A percentile compares a stretch with the other conserved stretches of the same genome.
phyloP scores from a whole-genome alignment of 2,888 invertebrate genomes.

The Acleris sparsana region DNA sequence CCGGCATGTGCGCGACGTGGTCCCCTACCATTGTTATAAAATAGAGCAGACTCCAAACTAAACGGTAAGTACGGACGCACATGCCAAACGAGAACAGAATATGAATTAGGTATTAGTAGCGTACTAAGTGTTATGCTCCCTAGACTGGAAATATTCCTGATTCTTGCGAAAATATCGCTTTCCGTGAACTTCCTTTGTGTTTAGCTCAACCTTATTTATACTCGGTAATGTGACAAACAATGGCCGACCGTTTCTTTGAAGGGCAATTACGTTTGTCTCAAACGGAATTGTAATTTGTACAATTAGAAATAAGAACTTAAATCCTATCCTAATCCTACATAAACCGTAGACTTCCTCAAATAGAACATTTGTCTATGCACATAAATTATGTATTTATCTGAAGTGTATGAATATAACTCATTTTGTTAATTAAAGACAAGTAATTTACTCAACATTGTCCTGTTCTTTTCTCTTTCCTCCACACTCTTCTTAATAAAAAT shows the following conservation, averaged over 20 bases:
- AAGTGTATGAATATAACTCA: too few relatives aligned
- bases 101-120: constrained; percentile 40
- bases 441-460: too few relatives aligned
- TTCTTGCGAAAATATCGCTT: constrained; percentile 1
- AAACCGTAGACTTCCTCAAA: too few relatives aligned
- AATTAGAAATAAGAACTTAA: too few relatives aligned
- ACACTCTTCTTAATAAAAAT: too few relatives aligned
- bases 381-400: too few relatives aligned
- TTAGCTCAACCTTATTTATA: neutral
- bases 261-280: constrained; percentile 1
- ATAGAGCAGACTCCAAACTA: constrained; percentile 21
- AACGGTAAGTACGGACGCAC: constrained; percentile 19
- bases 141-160: constrained; percentile 14
- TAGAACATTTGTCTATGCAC: too few relatives aligned
- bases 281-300: neutral
- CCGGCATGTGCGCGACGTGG: constrained; percentile 33
- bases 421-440: too few relatives aligned
- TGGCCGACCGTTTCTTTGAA: neutral
- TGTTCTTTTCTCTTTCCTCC: too few relatives aligned
- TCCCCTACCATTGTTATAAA: constrained; percentile 39
- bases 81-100: constrained; percentile 38
- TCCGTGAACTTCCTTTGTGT: neutral
- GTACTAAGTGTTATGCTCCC: constrained; percentile 14
- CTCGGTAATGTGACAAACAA: constrained; percentile 7
- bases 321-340: too few relatives aligned